Evolutionary conservation across 2,113 vertebrate genomes (phyloP).

Genomic region (rabbit (Oryctolagus cuniculus)): DNA sequence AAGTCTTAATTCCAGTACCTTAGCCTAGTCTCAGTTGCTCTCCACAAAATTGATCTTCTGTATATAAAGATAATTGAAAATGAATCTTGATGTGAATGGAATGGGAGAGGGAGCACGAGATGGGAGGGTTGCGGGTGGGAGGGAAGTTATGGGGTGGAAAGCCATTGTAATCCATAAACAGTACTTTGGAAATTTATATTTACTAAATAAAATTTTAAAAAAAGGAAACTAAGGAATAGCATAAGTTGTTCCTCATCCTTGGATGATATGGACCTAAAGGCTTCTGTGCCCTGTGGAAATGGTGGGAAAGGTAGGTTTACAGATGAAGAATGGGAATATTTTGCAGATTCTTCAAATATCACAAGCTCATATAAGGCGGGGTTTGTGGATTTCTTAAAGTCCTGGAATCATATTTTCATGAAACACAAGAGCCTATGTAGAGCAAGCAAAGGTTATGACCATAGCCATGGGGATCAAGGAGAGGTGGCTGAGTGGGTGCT

Average conservation of each 20-base stretch:
- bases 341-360: conserved; percentile 5
- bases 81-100: too few species aligned
- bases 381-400: background rate
- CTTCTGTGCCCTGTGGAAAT: background rate
- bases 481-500: background rate
- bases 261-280: background rate
- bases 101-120: too few species aligned
- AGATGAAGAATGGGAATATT: background rate
- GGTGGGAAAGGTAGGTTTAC: background rate
- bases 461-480: too few species aligned
- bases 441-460: background rate
- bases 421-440: background rate
- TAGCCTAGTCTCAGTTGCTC: too few species aligned
- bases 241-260: background rate
- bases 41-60: too few species aligned
- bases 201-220: too few species aligned
- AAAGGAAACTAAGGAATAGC: background rate
- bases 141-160: too few species aligned
- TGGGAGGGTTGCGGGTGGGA: too few species aligned
- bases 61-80: too few species aligned
- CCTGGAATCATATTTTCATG: background rate
- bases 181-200: too few species aligned
- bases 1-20: too few species aligned
- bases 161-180: too few species aligned
- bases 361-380: background rate